Conservation (phyloP, 2,113 vertebrate species). For the Erpornis zantholeuca region DNA sequence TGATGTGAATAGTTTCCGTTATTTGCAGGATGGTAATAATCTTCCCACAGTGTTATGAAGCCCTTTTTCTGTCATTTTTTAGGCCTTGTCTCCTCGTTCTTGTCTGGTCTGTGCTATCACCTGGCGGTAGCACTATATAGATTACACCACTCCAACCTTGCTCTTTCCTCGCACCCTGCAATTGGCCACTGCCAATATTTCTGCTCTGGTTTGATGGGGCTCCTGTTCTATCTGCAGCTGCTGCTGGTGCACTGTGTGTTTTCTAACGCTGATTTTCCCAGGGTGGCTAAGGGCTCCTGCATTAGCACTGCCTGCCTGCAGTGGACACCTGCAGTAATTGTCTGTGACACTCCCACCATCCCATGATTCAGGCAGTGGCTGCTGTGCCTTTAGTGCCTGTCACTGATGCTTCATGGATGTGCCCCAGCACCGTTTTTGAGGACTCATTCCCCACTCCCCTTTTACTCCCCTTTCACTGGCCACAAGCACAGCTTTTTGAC, state of each 20-base stretch:
- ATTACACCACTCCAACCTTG: not conserved
- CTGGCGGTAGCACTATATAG: not conserved
- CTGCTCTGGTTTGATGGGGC: not conserved
- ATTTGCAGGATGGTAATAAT: constrained; percentile 2
- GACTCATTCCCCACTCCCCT: not conserved
- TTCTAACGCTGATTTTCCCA: not conserved
- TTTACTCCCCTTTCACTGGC: not conserved
- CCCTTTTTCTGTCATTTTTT: not conserved
- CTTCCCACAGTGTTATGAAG: not conserved
- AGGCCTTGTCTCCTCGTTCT: not conserved
- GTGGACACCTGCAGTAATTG: not conserved
- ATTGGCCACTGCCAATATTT: not conserved
- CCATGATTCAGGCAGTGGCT: not conserved
- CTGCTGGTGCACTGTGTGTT: not conserved
- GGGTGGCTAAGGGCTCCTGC: not conserved
- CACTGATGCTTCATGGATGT: not conserved
- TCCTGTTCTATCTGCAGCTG: not conserved
- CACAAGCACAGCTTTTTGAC: not conserved
- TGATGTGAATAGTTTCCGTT: not conserved
- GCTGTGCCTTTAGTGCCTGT: not conserved
- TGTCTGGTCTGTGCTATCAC: not conserved
- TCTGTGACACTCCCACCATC: not conserved
- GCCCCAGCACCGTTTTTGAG: not conserved
- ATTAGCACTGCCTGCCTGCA: not conserved
- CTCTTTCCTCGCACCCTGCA: not conserved